Conservation (phyloP, 2,888 invertebrate genomes). For the Lithosia quadra region DNA sequence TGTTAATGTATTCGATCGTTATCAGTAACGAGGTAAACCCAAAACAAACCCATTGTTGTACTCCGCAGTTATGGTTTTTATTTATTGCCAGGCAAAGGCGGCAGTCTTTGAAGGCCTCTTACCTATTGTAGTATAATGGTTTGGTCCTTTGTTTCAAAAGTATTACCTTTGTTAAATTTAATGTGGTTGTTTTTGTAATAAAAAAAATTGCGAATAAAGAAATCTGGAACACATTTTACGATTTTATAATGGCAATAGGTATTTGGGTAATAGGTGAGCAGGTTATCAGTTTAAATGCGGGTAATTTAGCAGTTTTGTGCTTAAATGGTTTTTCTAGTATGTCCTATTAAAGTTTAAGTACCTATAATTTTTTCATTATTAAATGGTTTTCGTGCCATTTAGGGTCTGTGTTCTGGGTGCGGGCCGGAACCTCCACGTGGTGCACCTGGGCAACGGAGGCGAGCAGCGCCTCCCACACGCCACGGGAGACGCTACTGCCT, state of each 20-base stretch:
- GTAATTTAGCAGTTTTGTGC: too few species aligned
- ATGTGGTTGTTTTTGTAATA: slow-evolving; percentile 49
- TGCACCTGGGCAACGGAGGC: too few species aligned
- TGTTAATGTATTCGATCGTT: not conserved
- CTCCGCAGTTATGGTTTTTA: slow-evolving; percentile 44
- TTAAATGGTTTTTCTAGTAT: too few species aligned
- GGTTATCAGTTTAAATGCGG: too few species aligned
- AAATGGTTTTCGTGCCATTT: too few species aligned
- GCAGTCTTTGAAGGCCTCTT: slow-evolving; percentile 55
- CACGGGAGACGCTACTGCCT: too few species aligned
- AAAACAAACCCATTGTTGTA: slow-evolving; percentile 50
- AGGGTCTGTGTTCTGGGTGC: too few species aligned
- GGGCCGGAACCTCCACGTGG: too few species aligned
- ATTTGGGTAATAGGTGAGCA: too few species aligned
- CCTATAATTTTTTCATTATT: too few species aligned
- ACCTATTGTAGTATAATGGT: slow-evolving; percentile 46
- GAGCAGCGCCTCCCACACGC: too few species aligned
- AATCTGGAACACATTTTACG: slow-evolving; percentile 33
- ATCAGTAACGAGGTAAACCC: slow-evolving; percentile 43
- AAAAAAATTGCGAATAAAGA: slow-evolving; percentile 45
- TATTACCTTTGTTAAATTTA: slow-evolving; percentile 36
- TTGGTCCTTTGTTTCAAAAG: slow-evolving; percentile 38
- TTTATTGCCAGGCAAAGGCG: slow-evolving; percentile 47
- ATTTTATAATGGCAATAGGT: slow-evolving; percentile 24
- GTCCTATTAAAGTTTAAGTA: too few species aligned